phyloP scores from a whole-genome alignment of 2,888 invertebrate genomes.

The Protophormia terraenovae region DNA sequence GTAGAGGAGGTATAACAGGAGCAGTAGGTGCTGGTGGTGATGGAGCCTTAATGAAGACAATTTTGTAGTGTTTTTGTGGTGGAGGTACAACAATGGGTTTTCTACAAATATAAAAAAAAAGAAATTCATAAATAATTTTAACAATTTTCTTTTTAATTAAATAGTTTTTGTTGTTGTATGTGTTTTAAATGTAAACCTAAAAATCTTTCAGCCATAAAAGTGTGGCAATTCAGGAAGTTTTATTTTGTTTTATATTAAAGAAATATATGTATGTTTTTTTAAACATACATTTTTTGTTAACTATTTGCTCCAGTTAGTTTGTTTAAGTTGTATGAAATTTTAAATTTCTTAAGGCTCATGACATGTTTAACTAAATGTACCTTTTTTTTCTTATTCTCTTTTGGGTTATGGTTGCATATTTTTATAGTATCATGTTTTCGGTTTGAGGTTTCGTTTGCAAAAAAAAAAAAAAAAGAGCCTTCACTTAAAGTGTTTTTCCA shows the following conservation, averaged over 20 bases:
- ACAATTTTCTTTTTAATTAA: neutral
- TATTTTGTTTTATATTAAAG: conserved; percentile 33
- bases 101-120: conserved; percentile 74
- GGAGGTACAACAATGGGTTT: conserved; percentile 83
- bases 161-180: neutral
- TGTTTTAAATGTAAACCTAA: conserved; percentile 5
- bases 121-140: neutral
- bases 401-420: neutral
- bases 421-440: conserved; percentile 47
- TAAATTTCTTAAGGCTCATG: conserved; percentile 40
- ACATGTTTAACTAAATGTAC: conserved; percentile 41
- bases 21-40: conserved; percentile 85
- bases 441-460: conserved; percentile 9
- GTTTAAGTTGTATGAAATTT: conserved; percentile 17
- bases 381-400: neutral
- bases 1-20: conserved; percentile 84
- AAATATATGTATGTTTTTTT: neutral
- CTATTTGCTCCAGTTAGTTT: conserved; percentile 61
- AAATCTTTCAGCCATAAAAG: conserved; percentile 51
- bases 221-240: conserved; percentile 62
- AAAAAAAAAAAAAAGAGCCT: neutral
- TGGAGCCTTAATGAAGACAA: conserved; percentile 89
- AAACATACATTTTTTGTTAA: neutral
- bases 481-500: conserved; percentile 27
- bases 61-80: conserved; percentile 90